phyloP scores from a whole-genome alignment of 2,797 vertebrate species.

The Phrynocephalus forsythii region DNA sequence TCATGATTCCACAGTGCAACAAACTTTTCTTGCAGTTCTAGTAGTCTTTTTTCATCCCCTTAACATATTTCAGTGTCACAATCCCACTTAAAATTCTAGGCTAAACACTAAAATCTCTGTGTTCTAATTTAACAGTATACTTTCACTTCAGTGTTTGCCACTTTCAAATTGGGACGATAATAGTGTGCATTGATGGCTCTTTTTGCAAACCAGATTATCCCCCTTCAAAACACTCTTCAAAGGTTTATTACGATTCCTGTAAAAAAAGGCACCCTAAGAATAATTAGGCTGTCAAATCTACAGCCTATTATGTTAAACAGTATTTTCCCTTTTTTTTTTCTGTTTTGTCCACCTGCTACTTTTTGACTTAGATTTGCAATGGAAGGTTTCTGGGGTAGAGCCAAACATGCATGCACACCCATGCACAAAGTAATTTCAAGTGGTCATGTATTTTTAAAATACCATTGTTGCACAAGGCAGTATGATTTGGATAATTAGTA shows the following conservation, averaged over 20 bases:
- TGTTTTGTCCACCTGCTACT: constrained; percentile 33
- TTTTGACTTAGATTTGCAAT: constrained; percentile 23
- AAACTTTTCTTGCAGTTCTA: constrained; percentile 8
- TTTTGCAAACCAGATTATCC: constrained; percentile 43
- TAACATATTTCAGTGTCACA: constrained; percentile 13
- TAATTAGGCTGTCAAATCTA: constrained; percentile 37
- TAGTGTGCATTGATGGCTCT: background rate
- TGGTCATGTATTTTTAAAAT: background rate
- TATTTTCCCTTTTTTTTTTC: constrained; percentile 40
- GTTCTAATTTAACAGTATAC: constrained; percentile 34
- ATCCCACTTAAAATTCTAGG: constrained; percentile 31
- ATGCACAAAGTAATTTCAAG: background rate
- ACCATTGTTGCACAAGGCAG: background rate
- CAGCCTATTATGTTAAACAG: constrained; percentile 37
- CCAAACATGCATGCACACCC: background rate
- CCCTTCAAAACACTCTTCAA: constrained; percentile 34
- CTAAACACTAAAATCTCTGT: background rate
- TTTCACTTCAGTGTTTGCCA: constrained; percentile 43
- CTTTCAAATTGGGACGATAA: constrained; percentile 21
- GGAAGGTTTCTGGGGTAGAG: constrained; percentile 4
- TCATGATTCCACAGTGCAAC: background rate
- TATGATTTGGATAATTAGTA: background rate
- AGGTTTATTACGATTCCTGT: constrained; percentile 33
- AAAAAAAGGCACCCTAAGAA: constrained; percentile 29
- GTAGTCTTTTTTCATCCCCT: background rate